These are phyloP conservation scores for Cavia aperea DNA, from an alignment of 2,113 vertebrate genomes.

Conservation along the genomic window DNA sequence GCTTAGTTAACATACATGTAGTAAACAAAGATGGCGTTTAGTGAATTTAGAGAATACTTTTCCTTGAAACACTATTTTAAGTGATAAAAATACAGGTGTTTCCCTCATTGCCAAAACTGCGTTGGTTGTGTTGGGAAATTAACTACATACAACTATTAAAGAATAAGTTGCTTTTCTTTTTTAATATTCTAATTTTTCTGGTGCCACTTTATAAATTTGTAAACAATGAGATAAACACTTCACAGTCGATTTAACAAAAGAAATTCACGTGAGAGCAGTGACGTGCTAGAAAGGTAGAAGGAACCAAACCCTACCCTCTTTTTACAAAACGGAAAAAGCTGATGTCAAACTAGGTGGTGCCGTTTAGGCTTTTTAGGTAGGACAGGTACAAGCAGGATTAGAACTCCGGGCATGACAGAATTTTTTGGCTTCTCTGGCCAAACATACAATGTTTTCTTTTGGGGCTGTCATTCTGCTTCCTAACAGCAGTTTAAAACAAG, in stretches of 20 bases:
- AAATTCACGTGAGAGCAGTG: neutral
- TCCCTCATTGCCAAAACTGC: neutral
- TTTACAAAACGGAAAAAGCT: neutral
- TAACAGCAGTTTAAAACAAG: conserved; percentile 26
- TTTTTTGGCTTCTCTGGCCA: neutral
- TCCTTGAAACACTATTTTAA: neutral
- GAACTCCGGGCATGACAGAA: neutral
- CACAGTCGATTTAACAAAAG: neutral
- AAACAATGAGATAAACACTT: conserved; percentile 1
- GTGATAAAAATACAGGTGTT: neutral
- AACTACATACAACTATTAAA: neutral
- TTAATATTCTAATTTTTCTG: conserved; percentile 3
- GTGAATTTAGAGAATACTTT: neutral
- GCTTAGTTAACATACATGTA: neutral
- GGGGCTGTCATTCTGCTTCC: neutral
- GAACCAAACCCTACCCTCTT: neutral
- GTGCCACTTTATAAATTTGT: neutral
- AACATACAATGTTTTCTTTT: neutral
- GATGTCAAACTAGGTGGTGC: neutral
- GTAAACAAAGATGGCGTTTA: neutral
- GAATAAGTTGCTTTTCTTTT: neutral
- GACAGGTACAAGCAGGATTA: neutral
- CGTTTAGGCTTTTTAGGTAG: neutral
- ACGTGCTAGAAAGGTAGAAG: neutral
- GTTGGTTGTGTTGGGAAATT: neutral